These are phyloP conservation scores for Willisornis vidua DNA, from an alignment of 2,113 vertebrate genomes.

Conservation along the genomic window DNA sequence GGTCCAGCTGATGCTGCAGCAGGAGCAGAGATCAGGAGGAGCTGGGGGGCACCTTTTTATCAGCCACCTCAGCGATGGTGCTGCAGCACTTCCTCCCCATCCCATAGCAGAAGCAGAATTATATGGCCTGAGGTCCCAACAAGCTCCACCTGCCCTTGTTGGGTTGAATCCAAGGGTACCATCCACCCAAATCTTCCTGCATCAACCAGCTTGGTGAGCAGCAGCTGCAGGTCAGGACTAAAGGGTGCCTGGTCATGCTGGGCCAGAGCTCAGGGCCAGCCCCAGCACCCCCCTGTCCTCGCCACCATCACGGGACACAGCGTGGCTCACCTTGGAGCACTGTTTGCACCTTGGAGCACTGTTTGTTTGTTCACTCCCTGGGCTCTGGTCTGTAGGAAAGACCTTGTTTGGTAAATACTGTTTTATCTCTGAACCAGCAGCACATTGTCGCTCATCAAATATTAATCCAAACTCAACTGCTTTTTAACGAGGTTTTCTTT, in stretches of 20 bases:
- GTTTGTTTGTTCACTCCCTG: not conserved
- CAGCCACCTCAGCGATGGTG: not conserved
- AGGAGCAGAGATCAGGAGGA: not conserved
- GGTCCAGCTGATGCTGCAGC: not conserved
- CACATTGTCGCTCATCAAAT: constrained; percentile 18
- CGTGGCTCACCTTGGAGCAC: accelerated
- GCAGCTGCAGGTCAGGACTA: not conserved
- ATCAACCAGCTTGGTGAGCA: not conserved
- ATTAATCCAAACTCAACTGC: constrained; percentile 34
- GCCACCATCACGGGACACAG: accelerated
- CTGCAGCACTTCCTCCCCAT: not conserved
- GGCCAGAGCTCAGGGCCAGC: not conserved
- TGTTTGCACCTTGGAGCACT: not conserved
- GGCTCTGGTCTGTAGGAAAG: not conserved
- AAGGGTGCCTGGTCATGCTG: not conserved
- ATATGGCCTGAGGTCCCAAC: not conserved
- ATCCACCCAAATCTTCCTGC: not conserved
- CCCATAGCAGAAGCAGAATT: accelerated
- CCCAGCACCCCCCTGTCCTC: not conserved
- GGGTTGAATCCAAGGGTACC: not conserved
- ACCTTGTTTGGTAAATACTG: not conserved
- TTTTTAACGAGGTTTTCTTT: not conserved
- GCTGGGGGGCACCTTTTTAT: not conserved
- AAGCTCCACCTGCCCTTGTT: not conserved
- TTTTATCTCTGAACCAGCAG: constrained; percentile 6